These are phyloP conservation scores for Athripsodes cinereus DNA, from an alignment of 2,888 invertebrate genomes.

Conservation along the genomic window DNA sequence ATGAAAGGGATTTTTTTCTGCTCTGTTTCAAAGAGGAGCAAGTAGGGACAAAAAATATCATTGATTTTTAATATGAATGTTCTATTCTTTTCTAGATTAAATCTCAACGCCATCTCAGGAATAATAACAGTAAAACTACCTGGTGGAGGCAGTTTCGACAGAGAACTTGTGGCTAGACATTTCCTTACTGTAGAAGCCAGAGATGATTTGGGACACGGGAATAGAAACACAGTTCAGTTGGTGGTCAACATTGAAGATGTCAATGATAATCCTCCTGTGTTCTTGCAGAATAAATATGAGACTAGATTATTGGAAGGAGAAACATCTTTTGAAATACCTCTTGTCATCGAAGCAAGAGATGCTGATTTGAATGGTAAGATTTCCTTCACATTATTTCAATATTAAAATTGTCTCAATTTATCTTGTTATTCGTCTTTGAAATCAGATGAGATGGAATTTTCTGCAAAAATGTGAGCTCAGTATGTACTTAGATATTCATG, in stretches of 20 bases:
- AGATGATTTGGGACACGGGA: slow-evolving; percentile 79
- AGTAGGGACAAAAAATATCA: too few relatives aligned
- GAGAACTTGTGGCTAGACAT: slow-evolving; percentile 76
- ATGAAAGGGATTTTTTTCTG: too few relatives aligned
- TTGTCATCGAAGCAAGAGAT: slow-evolving; percentile 77
- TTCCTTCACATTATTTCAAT: not conserved
- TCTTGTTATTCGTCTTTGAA: not conserved
- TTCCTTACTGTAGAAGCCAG: slow-evolving; percentile 85
- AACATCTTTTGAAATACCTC: slow-evolving; percentile 65
- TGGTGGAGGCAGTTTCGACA: slow-evolving; percentile 73
- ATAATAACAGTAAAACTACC: slow-evolving; percentile 74
- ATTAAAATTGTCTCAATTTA: not conserved
- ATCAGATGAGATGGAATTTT: too few relatives aligned
- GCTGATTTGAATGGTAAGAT: slow-evolving; percentile 70
- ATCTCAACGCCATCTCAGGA: slow-evolving; percentile 76
- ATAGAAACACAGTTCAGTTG: slow-evolving; percentile 78
- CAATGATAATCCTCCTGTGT: slow-evolving; percentile 86
- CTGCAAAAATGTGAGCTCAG: too few relatives aligned
- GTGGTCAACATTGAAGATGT: slow-evolving; percentile 78
- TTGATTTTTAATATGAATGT: too few relatives aligned
- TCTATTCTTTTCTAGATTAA: slow-evolving; percentile 52
- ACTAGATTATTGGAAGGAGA: slow-evolving; percentile 80
- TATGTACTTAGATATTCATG: too few relatives aligned
- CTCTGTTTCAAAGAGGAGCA: too few relatives aligned
- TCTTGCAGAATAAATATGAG: slow-evolving; percentile 76